Percentiles rank a stretch among this genome's conserved stretches.
These are phyloP conservation scores for Coecobrya sp. DNA, from an alignment of 2,888 invertebrate species.

Conservation along the genomic window DNA sequence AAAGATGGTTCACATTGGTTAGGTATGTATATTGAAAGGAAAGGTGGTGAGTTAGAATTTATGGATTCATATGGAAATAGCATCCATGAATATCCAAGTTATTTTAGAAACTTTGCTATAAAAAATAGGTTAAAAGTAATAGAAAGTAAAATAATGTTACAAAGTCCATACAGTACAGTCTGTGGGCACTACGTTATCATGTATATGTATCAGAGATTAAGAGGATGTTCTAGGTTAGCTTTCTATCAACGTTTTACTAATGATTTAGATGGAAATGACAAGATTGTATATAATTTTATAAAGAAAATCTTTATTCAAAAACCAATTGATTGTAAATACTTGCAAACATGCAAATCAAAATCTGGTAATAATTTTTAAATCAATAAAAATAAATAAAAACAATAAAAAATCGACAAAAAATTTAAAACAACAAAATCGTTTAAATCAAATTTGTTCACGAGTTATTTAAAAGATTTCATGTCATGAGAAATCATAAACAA, in stretches of 20 bases:
- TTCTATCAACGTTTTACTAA: conserved; percentile 51
- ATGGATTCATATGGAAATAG: conserved; percentile 42
- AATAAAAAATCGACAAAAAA: too few species aligned
- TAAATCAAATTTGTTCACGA: too few species aligned
- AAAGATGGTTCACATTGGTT: conserved; percentile 49
- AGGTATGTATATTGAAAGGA: conserved; percentile 11
- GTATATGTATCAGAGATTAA: conserved; percentile 47
- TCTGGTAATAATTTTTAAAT: background rate
- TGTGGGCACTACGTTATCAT: conserved; percentile 60
- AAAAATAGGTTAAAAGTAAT: conserved; percentile 3
- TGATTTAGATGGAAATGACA: conserved; percentile 54
- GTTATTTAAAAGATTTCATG: too few species aligned
- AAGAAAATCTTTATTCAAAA: conserved; percentile 29
- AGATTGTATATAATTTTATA: conserved; percentile 26
- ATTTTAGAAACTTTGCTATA: conserved; percentile 36
- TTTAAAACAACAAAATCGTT: too few species aligned
- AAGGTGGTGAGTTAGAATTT: conserved; percentile 29
- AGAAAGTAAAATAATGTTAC: conserved; percentile 20
- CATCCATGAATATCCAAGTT: background rate
- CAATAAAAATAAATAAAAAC: too few species aligned
- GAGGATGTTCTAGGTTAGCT: background rate
- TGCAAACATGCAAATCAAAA: conserved; percentile 14
- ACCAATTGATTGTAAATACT: conserved; percentile 41
- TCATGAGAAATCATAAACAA: too few species aligned
- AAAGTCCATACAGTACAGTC: background rate